Conservation (phyloP, 2,113 vertebrate genomes). For the Ornithorhynchus anatinus region DNA sequence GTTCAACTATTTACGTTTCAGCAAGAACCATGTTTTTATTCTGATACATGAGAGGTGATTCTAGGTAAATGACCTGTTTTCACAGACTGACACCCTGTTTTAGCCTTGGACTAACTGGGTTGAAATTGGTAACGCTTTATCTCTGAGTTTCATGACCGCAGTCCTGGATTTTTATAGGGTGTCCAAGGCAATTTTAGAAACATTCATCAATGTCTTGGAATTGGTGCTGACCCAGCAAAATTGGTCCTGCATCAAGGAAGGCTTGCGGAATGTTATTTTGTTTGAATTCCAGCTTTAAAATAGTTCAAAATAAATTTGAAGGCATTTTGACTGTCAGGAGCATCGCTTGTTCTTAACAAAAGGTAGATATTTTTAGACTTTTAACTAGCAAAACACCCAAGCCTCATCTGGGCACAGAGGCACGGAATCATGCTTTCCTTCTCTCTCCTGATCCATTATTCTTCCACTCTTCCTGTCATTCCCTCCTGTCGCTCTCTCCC, state of each 20-base stretch:
- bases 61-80: slow-evolving; percentile 42
- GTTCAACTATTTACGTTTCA: slow-evolving; percentile 29
- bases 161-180: no score
- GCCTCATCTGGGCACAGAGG: no score
- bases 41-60: slow-evolving; percentile 23
- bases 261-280: slow-evolving; percentile 42
- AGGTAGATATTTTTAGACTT: slow-evolving; percentile 31
- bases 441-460: no score
- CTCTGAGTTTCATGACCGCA: slow-evolving; percentile 33
- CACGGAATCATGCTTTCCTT: no score
- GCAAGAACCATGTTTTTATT: slow-evolving; percentile 23
- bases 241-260: not conserved
- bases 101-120: slow-evolving; percentile 27
- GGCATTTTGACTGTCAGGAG: slow-evolving; percentile 3
- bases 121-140: slow-evolving; percentile 46
- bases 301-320: slow-evolving; percentile 24
- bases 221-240: no score
- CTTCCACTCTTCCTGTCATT: no score
- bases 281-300: slow-evolving; percentile 35
- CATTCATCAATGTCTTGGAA: no score
- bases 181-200: no score
- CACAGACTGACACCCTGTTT: slow-evolving; percentile 20
- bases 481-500: no score
- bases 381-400: no score
- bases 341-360: slow-evolving; percentile 22